phyloP scores from a whole-genome alignment of 1,140 invertebrate genomes.

The Drosophila ambigua region DNA sequence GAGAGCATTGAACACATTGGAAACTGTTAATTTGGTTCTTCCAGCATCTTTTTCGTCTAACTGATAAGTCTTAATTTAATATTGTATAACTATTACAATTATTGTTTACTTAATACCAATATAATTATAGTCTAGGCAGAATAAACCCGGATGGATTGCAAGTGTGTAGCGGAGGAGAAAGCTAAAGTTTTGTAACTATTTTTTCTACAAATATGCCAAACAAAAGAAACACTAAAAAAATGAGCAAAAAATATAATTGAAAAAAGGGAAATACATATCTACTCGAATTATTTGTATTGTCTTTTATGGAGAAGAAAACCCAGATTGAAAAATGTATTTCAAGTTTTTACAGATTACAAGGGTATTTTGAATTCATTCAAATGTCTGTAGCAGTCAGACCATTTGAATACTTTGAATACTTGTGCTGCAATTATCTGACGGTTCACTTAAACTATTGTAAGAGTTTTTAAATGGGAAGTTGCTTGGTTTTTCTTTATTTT shows the following conservation, averaged over 20 bases:
- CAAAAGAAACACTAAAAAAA: conserved; percentile 31
- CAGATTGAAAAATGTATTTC: no score
- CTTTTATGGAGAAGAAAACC: no score
- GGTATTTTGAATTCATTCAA: no score
- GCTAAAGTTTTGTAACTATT: conserved; percentile 56
- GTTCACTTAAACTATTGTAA: no score
- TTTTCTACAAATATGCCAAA: conserved; percentile 66
- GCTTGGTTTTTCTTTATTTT: no score
- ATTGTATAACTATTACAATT: conserved; percentile 66
- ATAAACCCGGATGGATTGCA: conserved; percentile 14
- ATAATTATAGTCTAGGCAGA: conserved; percentile 56
- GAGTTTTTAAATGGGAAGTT: no score
- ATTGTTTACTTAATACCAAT: conserved; percentile 72
- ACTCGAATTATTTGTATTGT: no score
- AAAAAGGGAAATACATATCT: conserved; percentile 3
- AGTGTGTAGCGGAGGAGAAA: conserved; percentile 36
- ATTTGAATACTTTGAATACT: no score
- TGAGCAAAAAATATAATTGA: conserved; percentile 22
- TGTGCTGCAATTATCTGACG: no score
- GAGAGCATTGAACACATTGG: conserved; percentile 34
- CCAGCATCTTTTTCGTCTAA: conserved; percentile 60
- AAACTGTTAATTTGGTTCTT: conserved; percentile 72
- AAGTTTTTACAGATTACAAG: no score
- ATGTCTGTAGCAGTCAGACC: no score
- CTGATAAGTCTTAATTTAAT: conserved; percentile 67